A percentile compares a stretch with the other conserved stretches of the same genome.
Evolutionary conservation across 2,797 vertebrate species (phyloP).

Genomic region (Chiloscyllium punctatum): DNA sequence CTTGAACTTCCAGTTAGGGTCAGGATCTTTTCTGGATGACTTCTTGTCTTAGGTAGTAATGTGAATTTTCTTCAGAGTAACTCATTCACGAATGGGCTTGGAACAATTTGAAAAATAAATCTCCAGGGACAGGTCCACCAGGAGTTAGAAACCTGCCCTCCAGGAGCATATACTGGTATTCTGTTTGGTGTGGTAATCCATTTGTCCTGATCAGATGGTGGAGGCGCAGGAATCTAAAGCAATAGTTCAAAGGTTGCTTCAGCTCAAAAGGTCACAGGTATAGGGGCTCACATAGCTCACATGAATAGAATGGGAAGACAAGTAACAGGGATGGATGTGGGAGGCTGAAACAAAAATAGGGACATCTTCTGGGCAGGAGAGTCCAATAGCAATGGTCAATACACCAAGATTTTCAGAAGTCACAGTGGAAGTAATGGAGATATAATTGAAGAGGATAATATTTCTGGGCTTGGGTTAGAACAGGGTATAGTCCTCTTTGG

Average conservation of each 20-base stretch:
- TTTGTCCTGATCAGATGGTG: background rate
- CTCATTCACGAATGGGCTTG: too few relatives aligned
- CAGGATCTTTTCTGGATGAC: background rate
- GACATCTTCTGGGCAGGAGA: background rate
- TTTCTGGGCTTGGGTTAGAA: background rate
- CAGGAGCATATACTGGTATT: background rate
- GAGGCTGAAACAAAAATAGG: background rate
- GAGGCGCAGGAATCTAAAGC: too few relatives aligned
- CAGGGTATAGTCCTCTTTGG: background rate
- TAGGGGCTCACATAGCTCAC: background rate
- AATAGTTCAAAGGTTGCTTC: background rate
- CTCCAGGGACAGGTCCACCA: background rate
- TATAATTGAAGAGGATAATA: background rate
- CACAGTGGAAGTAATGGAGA: background rate
- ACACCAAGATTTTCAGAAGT: background rate
- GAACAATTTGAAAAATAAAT: background rate
- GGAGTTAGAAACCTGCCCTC: background rate
- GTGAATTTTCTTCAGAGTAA: too few relatives aligned
- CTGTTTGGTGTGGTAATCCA: background rate
- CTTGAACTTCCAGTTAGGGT: background rate
- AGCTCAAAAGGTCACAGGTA: too few relatives aligned
- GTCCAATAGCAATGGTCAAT: background rate
- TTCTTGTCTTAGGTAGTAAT: too few relatives aligned
- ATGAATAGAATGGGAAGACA: background rate
- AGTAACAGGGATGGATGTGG: background rate